Percentiles rank a stretch among this genome's conserved stretches.
phyloP scores from a whole-genome alignment of 2,888 invertebrate species.

The Eristalinus sepulchralis region DNA sequence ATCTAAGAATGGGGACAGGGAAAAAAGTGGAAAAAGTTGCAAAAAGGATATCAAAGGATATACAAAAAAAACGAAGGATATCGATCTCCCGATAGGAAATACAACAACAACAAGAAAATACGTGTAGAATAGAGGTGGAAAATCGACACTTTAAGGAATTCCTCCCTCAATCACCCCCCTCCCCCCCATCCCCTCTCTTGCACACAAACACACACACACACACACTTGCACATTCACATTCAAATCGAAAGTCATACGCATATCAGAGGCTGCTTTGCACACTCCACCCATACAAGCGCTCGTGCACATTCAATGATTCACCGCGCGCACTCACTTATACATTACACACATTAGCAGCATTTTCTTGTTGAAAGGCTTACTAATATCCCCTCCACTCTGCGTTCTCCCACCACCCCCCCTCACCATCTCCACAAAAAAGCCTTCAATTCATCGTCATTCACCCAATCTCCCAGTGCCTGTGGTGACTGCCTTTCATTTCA shows the following conservation, averaged over 20 bases:
- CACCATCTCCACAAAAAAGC: neutral
- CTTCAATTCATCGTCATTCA: neutral
- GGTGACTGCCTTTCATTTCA: neutral
- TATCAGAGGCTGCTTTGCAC: neutral
- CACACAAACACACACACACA: neutral
- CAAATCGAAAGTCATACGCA: neutral
- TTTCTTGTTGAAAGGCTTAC: slow-evolving; percentile 63
- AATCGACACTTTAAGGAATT: slow-evolving; percentile 70
- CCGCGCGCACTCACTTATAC: slow-evolving; percentile 66
- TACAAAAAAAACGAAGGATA: slow-evolving; percentile 45
- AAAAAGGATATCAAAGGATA: slow-evolving; percentile 16
- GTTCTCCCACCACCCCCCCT: neutral
- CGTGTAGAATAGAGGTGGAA: slow-evolving; percentile 30
- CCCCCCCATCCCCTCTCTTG: slow-evolving; percentile 10
- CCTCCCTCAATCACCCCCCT: neutral
- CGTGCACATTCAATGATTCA: slow-evolving; percentile 57
- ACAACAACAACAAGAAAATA: slow-evolving; percentile 30
- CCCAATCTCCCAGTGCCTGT: neutral
- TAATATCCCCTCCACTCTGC: slow-evolving; percentile 10
- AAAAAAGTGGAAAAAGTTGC: neutral
- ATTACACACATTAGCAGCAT: slow-evolving; percentile 62
- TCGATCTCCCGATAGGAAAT: slow-evolving; percentile 48
- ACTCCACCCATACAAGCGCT: slow-evolving; percentile 57
- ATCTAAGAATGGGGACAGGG: no score
- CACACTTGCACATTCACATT: neutral